Conservation (phyloP, 1,140 invertebrate genomes). For the Hermetia illucens region DNA sequence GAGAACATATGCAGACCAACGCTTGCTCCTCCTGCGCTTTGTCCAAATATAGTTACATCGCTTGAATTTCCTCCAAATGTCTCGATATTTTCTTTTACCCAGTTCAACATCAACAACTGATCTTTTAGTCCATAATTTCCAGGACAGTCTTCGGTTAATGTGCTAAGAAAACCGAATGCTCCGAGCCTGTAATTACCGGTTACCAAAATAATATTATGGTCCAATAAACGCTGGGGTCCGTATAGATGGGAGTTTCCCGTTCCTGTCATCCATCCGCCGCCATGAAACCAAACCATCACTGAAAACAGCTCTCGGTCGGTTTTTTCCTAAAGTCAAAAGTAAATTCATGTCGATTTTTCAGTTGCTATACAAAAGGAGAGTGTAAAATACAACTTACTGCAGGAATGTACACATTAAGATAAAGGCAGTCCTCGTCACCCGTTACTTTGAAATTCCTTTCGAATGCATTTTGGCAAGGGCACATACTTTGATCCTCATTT, state of each 20-base stretch:
- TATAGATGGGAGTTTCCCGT: constrained; percentile 30
- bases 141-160: constrained; percentile 34
- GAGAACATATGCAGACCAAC: constrained; percentile 25
- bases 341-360: no score
- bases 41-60: constrained; percentile 37
- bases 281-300: constrained; percentile 39
- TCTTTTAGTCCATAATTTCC: constrained; percentile 47
- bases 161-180: constrained; percentile 37
- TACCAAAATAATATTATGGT: constrained; percentile 43
- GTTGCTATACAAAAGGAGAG: constrained; percentile 6
- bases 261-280: constrained; percentile 34
- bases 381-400: constrained; percentile 8
- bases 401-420: constrained; percentile 29
- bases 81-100: constrained; percentile 43
- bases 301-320: constrained; percentile 20
- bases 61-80: constrained; percentile 43
- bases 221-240: constrained; percentile 41
- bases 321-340: no score
- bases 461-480: no score
- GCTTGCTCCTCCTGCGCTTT: constrained; percentile 33
- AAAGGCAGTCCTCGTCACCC: constrained; percentile 29
- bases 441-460: no score
- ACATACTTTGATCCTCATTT: no score
- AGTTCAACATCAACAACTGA: constrained; percentile 39
- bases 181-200: constrained; percentile 49